These are phyloP conservation scores for Apis mellifera DNA, from an alignment of 1,140 invertebrate species.

Conservation along the genomic window DNA sequence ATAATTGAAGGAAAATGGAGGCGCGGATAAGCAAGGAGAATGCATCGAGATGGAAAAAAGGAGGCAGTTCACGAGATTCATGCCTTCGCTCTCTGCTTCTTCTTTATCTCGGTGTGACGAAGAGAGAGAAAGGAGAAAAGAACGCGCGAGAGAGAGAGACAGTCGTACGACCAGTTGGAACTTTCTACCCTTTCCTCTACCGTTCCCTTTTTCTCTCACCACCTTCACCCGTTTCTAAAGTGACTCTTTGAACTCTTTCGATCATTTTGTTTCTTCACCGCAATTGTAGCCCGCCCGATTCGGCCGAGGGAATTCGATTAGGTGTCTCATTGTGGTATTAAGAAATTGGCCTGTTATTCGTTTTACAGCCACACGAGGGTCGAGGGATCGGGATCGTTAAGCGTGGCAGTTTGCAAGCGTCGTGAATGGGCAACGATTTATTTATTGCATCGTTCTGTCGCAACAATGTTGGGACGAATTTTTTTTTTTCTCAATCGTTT, in stretches of 20 bases:
- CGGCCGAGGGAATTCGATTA: conserved; percentile 20
- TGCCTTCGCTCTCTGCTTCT: not conserved
- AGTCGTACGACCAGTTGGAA: conserved; percentile 41
- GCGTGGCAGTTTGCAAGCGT: not conserved
- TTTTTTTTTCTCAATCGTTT: no score
- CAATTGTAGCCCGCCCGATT: conserved; percentile 25
- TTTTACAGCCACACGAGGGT: not conserved
- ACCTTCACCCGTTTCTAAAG: not conserved
- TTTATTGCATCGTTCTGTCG: not conserved
- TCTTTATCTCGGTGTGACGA: not conserved
- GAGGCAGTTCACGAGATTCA: not conserved
- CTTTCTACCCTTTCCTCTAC: conserved; percentile 52
- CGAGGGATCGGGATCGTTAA: not conserved
- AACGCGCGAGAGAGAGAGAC: not conserved
- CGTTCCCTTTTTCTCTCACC: not conserved
- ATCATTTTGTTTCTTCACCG: conserved; percentile 32
- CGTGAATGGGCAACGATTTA: not conserved
- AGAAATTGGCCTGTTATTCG: conserved; percentile 30
- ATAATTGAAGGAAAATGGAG: conserved; percentile 29
- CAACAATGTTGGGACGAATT: no score
- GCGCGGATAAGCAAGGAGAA: conserved; percentile 5
- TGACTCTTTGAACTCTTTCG: not conserved
- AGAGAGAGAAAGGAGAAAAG: not conserved
- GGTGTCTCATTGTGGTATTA: conserved; percentile 22
- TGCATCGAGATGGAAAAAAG: not conserved